phyloP scores from a whole-genome alignment of 1,140 invertebrate species.

The Cydia strobilella region DNA sequence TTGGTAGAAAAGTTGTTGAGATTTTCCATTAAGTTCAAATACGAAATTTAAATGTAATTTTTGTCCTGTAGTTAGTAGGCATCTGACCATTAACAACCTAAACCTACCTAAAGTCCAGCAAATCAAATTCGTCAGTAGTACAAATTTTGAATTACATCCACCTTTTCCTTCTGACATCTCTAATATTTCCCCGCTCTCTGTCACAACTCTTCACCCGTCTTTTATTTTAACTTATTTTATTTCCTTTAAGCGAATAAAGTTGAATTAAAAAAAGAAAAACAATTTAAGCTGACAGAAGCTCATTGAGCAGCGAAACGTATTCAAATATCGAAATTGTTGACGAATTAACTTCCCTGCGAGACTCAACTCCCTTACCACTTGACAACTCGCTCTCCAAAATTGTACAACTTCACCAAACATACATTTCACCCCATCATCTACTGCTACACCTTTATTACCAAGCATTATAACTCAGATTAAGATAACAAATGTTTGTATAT shows the following conservation, averaged over 20 bases:
- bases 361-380: constrained; percentile 76
- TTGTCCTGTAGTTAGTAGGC: no score
- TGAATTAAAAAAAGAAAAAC: constrained; percentile 74
- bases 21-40: no score
- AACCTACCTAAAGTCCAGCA: no score
- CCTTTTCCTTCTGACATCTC: no score
- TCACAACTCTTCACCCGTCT: background rate
- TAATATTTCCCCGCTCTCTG: no score
- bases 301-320: constrained; percentile 77
- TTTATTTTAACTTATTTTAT: background rate
- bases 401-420: constrained; percentile 52
- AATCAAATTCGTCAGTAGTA: no score
- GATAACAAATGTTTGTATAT: constrained; percentile 29
- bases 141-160: no score
- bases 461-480: constrained; percentile 41
- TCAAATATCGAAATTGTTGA: constrained; percentile 80
- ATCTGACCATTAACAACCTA: no score
- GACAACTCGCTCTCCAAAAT: constrained; percentile 71
- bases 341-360: constrained; percentile 78
- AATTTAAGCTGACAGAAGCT: constrained; percentile 77
- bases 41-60: no score
- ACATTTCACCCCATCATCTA: constrained; percentile 12
- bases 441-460: constrained; percentile 23
- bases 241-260: constrained; percentile 42
- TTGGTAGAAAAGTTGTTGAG: no score